These are phyloP conservation scores for Oryzias curvinotus DNA, from an alignment of 2,113 vertebrate genomes.

Conservation along the genomic window DNA sequence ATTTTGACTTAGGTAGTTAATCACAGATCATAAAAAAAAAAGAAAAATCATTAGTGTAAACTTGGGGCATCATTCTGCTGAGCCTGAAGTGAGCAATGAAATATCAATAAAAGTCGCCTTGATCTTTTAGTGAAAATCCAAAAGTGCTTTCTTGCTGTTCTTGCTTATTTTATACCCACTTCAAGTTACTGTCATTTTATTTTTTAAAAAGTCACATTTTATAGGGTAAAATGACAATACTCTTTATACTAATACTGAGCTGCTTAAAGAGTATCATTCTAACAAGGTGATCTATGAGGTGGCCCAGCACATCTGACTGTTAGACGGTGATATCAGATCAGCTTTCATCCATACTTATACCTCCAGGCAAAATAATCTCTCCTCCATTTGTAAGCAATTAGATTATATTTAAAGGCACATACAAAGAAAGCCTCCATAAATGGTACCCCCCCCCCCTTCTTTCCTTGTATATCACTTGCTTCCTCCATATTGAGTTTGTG, in stretches of 20 bases:
- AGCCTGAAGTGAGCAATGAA: slow-evolving; percentile 63
- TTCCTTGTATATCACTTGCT: slow-evolving; percentile 58
- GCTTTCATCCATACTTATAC: slow-evolving; percentile 61
- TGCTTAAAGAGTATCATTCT: slow-evolving; percentile 20
- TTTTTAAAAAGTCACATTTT: background rate
- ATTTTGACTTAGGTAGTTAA: slow-evolving; percentile 63
- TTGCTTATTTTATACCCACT: slow-evolving; percentile 5
- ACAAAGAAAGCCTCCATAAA: slow-evolving; percentile 50
- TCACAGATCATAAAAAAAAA: slow-evolving; percentile 69
- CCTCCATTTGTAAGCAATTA: slow-evolving; percentile 71
- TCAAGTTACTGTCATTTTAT: slow-evolving; percentile 8
- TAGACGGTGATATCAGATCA: slow-evolving; percentile 71
- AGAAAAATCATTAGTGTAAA: slow-evolving; percentile 57
- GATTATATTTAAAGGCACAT: slow-evolving; percentile 66
- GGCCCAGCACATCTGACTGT: slow-evolving; percentile 51
- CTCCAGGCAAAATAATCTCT: slow-evolving; percentile 68
- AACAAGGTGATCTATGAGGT: slow-evolving; percentile 35
- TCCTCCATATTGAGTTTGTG: slow-evolving; percentile 66
- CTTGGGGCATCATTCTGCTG: slow-evolving; percentile 49
- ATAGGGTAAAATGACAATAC: background rate
- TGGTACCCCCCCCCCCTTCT: slow-evolving; percentile 36
- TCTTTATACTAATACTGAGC: slow-evolving; percentile 1
- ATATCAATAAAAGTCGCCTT: slow-evolving; percentile 71
- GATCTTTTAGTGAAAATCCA: slow-evolving; percentile 33
- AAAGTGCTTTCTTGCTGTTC: slow-evolving; percentile 29